Base-by-base conservation (phyloP, 2,797 vertebrate species). In the Chelidonichthys spinosus region DNA sequence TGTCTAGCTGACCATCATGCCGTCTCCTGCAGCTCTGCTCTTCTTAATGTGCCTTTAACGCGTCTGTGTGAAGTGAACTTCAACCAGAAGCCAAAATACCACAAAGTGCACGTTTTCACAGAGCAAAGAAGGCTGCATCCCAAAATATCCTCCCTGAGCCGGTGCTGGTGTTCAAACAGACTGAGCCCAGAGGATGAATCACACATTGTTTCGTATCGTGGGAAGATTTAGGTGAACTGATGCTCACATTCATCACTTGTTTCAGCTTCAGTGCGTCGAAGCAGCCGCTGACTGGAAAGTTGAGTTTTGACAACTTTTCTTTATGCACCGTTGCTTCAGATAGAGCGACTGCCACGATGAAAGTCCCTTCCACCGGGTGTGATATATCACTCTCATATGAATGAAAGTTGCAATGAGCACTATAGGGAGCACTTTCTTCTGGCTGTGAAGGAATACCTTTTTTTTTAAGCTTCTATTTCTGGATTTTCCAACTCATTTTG, bases 71-170 rank as follows among this genome's bases (percentile, higher is more conserved):
- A 56, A 32, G 43, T 58, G 50, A 54, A 46, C 25, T 17, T 54
- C 5, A 71, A 44, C 40, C n/a, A n/a, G n/a, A n/a, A n/a, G n/a
- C n/a, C 60, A 39, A 63, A 46, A 63, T 14, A 63, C 50, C 60
- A 6, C 60, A 63, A 18, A 61, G 43, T n/a, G 2, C 33, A 11
- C 2, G 4, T 32, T 39, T 50, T 4, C 15, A 4, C 33, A 4
- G 11, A 61, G 49, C 33, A 46, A 44, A 62, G 37, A 11, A 2
- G 55, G 9, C n/a, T 1, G 2, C 35, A 1, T 62, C 72, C 53
- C 33, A 46, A n/a, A 67, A 61, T 43, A 61, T 32, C 6, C 6
- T 11, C n/a, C 42, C 53, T 40, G 46, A 3, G 11, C 37, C 6
- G 25, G 25, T 9, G 42, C n/a, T 33, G 7, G 2, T 2, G 36